Percentiles rank a stretch among this genome's conserved stretches.
Evolutionary conservation across 1,140 invertebrate genomes (phyloP).

Genomic region (Saxidomus purpurata): DNA sequence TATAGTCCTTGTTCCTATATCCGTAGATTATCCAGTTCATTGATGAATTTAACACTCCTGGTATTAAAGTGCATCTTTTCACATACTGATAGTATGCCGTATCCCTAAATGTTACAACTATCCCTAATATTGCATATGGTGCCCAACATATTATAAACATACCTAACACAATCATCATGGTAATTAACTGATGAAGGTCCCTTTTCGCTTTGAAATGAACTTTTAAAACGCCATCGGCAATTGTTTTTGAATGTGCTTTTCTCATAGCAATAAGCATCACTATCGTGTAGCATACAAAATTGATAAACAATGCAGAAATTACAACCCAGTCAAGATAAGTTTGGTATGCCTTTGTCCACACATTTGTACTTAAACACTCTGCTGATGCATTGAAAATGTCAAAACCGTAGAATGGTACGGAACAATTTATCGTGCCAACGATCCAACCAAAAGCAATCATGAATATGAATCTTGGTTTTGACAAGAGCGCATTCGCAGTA

Average conservation of each 20-base stretch:
- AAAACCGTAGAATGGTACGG: constrained; percentile 2
- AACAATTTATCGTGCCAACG: not conserved
- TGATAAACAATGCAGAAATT: not conserved
- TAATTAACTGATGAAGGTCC: constrained; percentile 34
- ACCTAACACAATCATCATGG: constrained; percentile 44
- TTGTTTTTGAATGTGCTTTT: not conserved
- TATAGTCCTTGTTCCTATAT: constrained; percentile 30
- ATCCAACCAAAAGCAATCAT: constrained; percentile 44
- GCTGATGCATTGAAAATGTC: not conserved
- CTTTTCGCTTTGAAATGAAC: not conserved
- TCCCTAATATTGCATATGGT: not conserved
- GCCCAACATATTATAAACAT: constrained; percentile 29
- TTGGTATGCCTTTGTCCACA: constrained; percentile 18
- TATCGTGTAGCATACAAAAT: constrained; percentile 6
- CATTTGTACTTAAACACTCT: not conserved
- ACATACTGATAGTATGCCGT: not conserved
- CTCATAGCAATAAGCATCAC: not conserved
- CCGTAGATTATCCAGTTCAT: constrained; percentile 49
- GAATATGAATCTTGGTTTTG: constrained; percentile 20
- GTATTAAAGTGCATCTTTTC: constrained; percentile 14
- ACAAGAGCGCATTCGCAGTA: not conserved
- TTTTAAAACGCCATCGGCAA: not conserved
- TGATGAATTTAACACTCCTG: constrained; percentile 29
- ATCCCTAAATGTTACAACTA: constrained; percentile 19
- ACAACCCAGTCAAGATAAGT: not conserved